These are phyloP conservation scores for Thermophis baileyi DNA, from an alignment of 2,113 vertebrate species.

Conservation along the genomic window DNA sequence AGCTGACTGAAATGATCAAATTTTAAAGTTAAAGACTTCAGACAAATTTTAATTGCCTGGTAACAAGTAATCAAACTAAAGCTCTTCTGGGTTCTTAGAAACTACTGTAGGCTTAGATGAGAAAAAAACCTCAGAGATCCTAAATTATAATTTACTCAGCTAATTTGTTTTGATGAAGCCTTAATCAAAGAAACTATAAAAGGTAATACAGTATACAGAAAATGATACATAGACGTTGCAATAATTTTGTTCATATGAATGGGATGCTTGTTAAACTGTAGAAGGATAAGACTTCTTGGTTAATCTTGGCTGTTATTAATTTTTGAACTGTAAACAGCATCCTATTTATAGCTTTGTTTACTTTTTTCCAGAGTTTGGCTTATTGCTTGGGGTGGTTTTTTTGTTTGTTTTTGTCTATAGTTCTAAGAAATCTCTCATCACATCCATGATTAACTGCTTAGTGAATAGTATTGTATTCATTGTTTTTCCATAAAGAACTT, in stretches of 20 bases:
- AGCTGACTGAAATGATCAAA: not conserved
- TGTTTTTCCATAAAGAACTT: not conserved
- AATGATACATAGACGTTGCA: not conserved
- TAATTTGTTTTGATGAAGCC: not conserved
- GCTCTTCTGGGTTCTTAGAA: not conserved
- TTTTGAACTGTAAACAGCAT: not conserved
- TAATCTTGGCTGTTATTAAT: not conserved
- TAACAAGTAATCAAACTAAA: not conserved
- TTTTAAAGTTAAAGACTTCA: not conserved
- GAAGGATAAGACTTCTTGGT: not conserved
- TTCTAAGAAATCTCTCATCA: not conserved
- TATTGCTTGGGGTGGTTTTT: not conserved
- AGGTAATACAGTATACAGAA: not conserved
- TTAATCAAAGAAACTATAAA: not conserved
- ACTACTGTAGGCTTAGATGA: not conserved
- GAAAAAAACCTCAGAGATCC: not conserved
- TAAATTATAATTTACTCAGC: not conserved
- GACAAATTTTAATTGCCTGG: not conserved
- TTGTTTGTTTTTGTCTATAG: not conserved
- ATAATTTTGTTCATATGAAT: not conserved
- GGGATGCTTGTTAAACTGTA: not conserved
- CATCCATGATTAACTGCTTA: not conserved
- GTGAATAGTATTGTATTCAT: not conserved
- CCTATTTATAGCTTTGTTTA: not conserved
- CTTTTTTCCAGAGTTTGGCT: not conserved